These are phyloP conservation scores for Aptenodytes patagonicus DNA, from an alignment of 2,113 vertebrate genomes.

Conservation along the genomic window DNA sequence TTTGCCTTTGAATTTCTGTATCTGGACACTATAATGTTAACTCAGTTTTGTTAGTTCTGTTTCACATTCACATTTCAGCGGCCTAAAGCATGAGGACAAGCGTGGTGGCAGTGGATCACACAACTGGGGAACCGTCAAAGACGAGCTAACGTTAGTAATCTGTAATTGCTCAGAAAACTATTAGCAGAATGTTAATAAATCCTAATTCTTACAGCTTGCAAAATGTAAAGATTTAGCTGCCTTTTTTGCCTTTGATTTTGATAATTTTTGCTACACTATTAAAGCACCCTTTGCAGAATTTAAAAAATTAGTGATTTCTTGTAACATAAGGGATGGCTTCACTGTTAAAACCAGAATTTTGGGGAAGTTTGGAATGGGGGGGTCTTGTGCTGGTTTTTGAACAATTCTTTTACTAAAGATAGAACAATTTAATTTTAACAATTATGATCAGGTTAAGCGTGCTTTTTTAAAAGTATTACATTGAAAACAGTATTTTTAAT, in stretches of 20 bases:
- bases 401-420: neutral
- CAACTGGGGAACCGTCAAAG: constrained; percentile 99
- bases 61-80: constrained; percentile 90
- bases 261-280: accelerated
- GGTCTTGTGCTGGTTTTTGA: neutral
- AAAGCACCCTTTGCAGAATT: neutral
- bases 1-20: constrained; percentile 62
- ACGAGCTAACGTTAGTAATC: constrained; percentile 90
- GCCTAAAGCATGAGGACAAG: constrained; percentile 96
- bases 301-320: neutral
- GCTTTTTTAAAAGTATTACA: neutral
- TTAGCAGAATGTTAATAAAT: neutral
- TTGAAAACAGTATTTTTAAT: neutral
- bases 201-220: neutral
- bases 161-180: neutral
- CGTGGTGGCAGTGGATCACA: constrained; percentile 96
- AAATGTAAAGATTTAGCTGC: neutral
- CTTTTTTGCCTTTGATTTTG: neutral
- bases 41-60: constrained; percentile 90
- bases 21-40: constrained; percentile 79
- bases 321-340: accelerated
- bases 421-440: neutral
- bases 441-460: neutral
- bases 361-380: neutral
- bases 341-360: neutral